Evolutionary conservation across 2,888 invertebrate genomes (phyloP), one percentile per base, ranked within the genome.

Genomic region (Cryptocephalus moraei): DNA sequence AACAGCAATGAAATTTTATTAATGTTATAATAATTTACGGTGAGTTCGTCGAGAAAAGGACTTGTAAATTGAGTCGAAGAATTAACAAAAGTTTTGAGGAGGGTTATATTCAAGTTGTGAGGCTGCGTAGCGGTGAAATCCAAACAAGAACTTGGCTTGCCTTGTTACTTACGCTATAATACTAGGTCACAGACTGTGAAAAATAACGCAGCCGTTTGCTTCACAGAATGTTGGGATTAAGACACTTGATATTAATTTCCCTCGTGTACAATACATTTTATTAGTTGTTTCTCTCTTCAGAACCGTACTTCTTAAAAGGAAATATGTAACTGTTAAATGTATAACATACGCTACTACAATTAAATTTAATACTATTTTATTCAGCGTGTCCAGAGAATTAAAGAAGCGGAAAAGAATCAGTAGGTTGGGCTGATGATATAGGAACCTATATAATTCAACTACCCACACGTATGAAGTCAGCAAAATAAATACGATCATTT

Each of bases 161-260:
- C 61, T 63, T 62, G 63, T 61, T 62, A 59, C 62, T 64, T 63
- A 60, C 63, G 63, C 62, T 56, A 63, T 66, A 67, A 68, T 66
- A 65, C 64, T 66, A 62, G 67, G 67, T 68, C 66, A 63, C 67
- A 66, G 64, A 57, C 66, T 65, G 66, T 67, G 68, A 68, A 68
- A 68, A 69, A 68, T 68, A 67, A 66, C 64, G 64, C 63, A 62
- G 66, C 67, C 63, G 66, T 68, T 68, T 67, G 64, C 67, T 64
- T 62, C 66, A 63, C 64, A 66, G 64, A 62, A 66, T 67, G 67
- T 64, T 63, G 67, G 69, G 68, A 70, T 69, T 70, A 71, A 70
- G 70, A 70, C 69, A 70, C 69, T 70, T 69, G 70, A 69, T 70
- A 71, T 71, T 71, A 71, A 71, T 71, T 71, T 71, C 71, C 71